Percentiles rank a stretch among this genome's conserved stretches.
These are phyloP conservation scores for Oncorhynchus gorbuscha DNA, from an alignment of 2,113 vertebrate genomes.

Conservation along the genomic window DNA sequence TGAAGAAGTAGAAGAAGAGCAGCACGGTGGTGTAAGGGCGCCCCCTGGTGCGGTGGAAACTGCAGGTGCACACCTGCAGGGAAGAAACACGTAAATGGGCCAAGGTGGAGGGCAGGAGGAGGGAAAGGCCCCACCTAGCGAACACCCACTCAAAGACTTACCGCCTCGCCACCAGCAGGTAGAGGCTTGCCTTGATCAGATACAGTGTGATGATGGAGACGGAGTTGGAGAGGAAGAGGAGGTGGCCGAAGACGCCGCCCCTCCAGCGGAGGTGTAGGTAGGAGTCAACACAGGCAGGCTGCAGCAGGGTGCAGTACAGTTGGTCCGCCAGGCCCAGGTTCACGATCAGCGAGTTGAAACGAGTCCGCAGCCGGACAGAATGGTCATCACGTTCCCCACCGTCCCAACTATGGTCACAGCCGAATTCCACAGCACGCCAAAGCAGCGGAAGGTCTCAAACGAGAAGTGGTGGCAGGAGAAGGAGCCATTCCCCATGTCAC, in stretches of 20 bases:
- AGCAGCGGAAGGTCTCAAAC: slow-evolving; percentile 78
- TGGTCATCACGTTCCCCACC: slow-evolving; percentile 80
- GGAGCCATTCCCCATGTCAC: slow-evolving; percentile 44
- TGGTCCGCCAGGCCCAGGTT: slow-evolving; percentile 83
- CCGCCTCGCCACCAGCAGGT: slow-evolving; percentile 78
- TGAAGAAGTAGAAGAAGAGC: slow-evolving; percentile 81
- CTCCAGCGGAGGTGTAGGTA: slow-evolving; percentile 85
- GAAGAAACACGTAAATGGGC: slow-evolving; percentile 77
- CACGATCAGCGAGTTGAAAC: slow-evolving; percentile 84
- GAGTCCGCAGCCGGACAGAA: slow-evolving; percentile 80
- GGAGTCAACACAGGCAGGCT: slow-evolving; percentile 83
- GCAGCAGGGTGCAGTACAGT: slow-evolving; percentile 82
- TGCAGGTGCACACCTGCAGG: slow-evolving; percentile 86
- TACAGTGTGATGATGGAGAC: slow-evolving; percentile 87
- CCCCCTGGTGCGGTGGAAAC: slow-evolving; percentile 81
- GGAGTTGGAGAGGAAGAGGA: slow-evolving; percentile 83
- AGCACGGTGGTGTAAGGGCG: slow-evolving; percentile 84
- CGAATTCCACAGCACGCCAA: slow-evolving; percentile 80
- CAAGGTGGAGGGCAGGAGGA: slow-evolving; percentile 73
- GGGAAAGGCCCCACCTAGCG: slow-evolving; percentile 59
- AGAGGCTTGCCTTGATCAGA: slow-evolving; percentile 80
- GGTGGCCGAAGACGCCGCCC: slow-evolving; percentile 75
- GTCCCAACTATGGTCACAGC: slow-evolving; percentile 77
- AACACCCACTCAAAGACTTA: slow-evolving; percentile 76
- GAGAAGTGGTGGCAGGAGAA: slow-evolving; percentile 82